Evolutionary conservation across 2,888 invertebrate species (phyloP), one percentile per base, ranked within the genome.

Genomic region (Zhuqinia jingwanae): DNA sequence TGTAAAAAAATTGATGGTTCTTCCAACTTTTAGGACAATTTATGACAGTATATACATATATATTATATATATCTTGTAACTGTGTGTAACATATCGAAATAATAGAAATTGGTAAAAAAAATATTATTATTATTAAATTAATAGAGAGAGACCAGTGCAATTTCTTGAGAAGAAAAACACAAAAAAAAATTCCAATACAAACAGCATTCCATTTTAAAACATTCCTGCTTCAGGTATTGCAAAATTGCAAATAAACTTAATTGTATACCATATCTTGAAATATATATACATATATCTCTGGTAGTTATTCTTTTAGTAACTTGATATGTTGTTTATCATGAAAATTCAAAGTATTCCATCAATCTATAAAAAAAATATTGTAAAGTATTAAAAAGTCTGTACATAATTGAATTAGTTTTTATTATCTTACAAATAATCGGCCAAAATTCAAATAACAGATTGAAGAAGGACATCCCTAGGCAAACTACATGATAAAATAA

Each of bases 161-260:
- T 53, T 17, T 53, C n/a, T n/a, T n/a, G n/a, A n/a, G n/a, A n/a
- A n/a, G n/a, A n/a, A n/a, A n/a, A n/a, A n/a, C n/a, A 53, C 53
- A 17, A 53, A 53, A 36, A 36, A 8, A 6, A 36, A 36, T 36
- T 36, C 36, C 3, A 36, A 36, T 36, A 3, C n/a, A n/a, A n/a
- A n/a, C n/a, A 50, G 17, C 36, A 63, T 63, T 63, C 10, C 36
- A n/a, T 3, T 17, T 63, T 30, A n/a, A 63, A 63, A 63, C n/a
- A n/a, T 50, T 50, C 50, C 50, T n/a, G 15, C n/a, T 50, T 2
- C 17, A 53, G 13, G 53, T 17, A 53, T 1, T 17, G 1, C 13
- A 53, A 2, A 53, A 53, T 6, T 53, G 2, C 50, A n/a, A 53
- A 17, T 20, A 47, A 47, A 47, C 13, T 15, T 15, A 47, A 10